phyloP scores from a whole-genome alignment of 2,888 invertebrate species.

The Chrysomela aeneicollis region DNA sequence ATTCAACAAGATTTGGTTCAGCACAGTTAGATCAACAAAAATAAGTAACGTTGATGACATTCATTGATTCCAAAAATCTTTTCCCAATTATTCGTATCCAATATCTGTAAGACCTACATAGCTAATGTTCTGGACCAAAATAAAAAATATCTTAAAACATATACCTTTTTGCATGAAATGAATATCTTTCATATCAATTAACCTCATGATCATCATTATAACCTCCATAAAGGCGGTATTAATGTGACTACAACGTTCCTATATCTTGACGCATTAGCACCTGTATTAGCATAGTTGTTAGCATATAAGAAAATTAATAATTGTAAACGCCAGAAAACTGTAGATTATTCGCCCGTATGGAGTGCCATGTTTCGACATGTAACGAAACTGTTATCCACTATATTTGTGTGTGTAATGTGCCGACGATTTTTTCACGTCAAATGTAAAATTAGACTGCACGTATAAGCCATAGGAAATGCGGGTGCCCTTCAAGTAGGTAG shows the following conservation, averaged over 20 bases:
- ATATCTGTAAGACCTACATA: too few species aligned
- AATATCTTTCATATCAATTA: not conserved
- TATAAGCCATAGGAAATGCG: not conserved
- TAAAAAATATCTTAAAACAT: too few species aligned
- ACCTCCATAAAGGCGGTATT: not conserved
- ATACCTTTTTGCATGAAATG: too few species aligned
- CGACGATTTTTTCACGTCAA: not conserved
- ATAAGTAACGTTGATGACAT: too few species aligned
- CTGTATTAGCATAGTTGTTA: conserved; percentile 15
- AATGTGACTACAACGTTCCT: not conserved
- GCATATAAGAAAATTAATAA: conserved; percentile 15
- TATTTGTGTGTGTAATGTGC: not conserved
- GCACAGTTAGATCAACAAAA: too few species aligned
- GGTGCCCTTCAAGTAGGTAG: not conserved
- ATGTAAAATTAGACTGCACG: not conserved
- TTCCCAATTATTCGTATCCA: too few species aligned
- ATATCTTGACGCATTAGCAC: not conserved
- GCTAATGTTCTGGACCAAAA: too few species aligned
- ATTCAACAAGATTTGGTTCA: too few species aligned
- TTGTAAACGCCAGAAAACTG: conserved; percentile 21
- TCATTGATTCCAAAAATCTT: too few species aligned
- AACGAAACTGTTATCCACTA: conserved; percentile 1
- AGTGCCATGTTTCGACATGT: not conserved
- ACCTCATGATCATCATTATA: too few species aligned
- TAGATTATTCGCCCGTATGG: conserved; percentile 10